Evolutionary conservation across 2,113 vertebrate genomes (phyloP), one percentile per base, ranked within the genome.

Genomic region (Drymodes brunneopygia): DNA sequence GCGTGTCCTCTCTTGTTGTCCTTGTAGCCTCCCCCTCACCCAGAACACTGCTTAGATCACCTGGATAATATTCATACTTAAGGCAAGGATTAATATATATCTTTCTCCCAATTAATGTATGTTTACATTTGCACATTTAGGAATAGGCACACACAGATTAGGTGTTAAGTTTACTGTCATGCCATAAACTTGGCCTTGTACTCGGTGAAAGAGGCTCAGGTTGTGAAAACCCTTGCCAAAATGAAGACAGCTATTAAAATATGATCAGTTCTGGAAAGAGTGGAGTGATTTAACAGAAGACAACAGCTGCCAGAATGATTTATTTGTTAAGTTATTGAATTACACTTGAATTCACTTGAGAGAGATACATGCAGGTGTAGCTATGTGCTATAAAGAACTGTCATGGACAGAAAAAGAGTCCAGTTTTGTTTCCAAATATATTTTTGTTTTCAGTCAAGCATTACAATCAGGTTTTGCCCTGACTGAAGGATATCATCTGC

Each of bases 211-310:
- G 87, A 80, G 74, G 35, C n/a, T 81, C 58, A 88, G 69, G 31
- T 56, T 95, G 28, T 81, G 56, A 88, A 94, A 94, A 87, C 9
- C 4, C 18, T 15, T 95, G 95, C 91, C 95, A 96, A 93, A 97
- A 92, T 85, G 44, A 90, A 90, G 80, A 94, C 25, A 81, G 22
- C 24, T 92, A 78, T 62, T 88, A 91, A 95, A 94, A 79, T 77
- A 80, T 60, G 44, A 94, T 74, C 58, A 54, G 50, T 88, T 95
- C 22, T 73, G 77, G 33, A 58, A 90, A 80, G 31, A 86, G 14
- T 38, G 11, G 28, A 74, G 53, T 38, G 35, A 82, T 80, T 83
- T 69, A 88, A 77, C 75, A 79, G 62, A 84, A 81, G 50, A 53
- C 29, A 94, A 50, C 70, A 85, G 50, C 78, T 92, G 84, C 62